Conservation (phyloP, 2,888 invertebrate species). For the Hyalella azteca region DNA sequence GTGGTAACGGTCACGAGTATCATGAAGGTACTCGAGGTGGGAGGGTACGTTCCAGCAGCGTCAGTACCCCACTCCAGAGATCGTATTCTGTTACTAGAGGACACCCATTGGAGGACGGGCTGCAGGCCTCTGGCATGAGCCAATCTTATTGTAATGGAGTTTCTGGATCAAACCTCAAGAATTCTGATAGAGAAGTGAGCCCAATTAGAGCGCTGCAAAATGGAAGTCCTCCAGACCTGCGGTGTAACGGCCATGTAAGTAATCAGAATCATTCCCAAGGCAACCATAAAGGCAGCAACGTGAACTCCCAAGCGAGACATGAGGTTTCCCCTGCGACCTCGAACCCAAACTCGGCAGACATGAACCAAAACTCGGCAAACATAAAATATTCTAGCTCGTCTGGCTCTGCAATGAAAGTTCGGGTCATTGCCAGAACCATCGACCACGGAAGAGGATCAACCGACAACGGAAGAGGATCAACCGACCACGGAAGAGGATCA, state of each 20-base stretch:
- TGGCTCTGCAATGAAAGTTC: background rate
- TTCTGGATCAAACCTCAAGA: background rate
- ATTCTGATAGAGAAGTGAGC: background rate
- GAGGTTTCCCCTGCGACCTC: background rate
- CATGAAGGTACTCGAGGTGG: background rate
- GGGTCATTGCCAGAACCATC: background rate
- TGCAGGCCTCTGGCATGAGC: background rate
- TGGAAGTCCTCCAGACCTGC: background rate
- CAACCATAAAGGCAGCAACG: background rate
- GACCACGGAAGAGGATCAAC: background rate
- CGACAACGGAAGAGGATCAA: background rate
- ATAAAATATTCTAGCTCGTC: background rate
- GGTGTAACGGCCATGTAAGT: background rate
- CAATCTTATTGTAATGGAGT: background rate
- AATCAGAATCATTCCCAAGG: background rate
- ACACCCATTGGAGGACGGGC: background rate
- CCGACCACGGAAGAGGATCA: background rate
- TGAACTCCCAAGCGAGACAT: background rate
- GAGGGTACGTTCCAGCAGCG: slow-evolving; percentile 8
- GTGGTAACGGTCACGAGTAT: background rate
- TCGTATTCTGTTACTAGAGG: background rate
- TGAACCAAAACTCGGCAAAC: background rate
- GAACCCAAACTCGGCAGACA: background rate
- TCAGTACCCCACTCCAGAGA: slow-evolving; percentile 25
- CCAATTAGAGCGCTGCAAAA: background rate